A percentile compares a stretch with the other conserved stretches of the same genome.
phyloP scores from a whole-genome alignment of 2,113 vertebrate genomes.

The Cottus gobio region DNA sequence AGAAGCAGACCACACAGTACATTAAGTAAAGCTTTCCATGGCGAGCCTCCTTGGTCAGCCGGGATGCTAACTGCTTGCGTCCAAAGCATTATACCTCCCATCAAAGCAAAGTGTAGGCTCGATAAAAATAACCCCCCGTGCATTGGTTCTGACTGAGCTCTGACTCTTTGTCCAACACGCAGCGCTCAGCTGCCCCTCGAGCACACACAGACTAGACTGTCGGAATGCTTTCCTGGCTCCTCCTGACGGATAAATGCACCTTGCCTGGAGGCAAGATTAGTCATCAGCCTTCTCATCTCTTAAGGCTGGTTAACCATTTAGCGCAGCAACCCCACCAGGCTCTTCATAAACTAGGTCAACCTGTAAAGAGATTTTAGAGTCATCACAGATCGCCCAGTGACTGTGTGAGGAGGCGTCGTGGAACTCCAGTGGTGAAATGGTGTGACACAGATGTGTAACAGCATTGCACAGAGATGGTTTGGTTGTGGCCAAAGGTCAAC shows the following conservation, averaged over 20 bases:
- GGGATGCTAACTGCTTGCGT: slow-evolving; percentile 9
- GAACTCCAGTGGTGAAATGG: neutral
- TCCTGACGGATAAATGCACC: slow-evolving; percentile 44
- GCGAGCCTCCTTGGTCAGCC: neutral
- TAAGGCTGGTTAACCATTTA: slow-evolving; percentile 67
- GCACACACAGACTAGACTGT: slow-evolving; percentile 13
- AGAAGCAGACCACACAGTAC: slow-evolving; percentile 32
- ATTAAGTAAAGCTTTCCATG: slow-evolving; percentile 41
- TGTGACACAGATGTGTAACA: neutral
- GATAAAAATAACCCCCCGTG: slow-evolving; percentile 9
- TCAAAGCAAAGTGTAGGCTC: slow-evolving; percentile 12
- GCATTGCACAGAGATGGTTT: neutral
- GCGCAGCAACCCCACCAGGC: slow-evolving; percentile 11
- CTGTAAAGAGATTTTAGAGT: slow-evolving; percentile 17
- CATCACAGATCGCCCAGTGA: slow-evolving; percentile 12
- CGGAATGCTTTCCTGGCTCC: slow-evolving; percentile 25
- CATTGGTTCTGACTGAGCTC: neutral
- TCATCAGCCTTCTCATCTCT: slow-evolving; percentile 49
- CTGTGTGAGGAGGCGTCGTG: neutral
- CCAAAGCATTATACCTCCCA: slow-evolving; percentile 28
- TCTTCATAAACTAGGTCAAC: slow-evolving; percentile 48
- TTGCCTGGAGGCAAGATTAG: slow-evolving; percentile 58
- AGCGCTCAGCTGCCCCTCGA: slow-evolving; percentile 12
- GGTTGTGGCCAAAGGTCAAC: too few relatives aligned
- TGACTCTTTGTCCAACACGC: slow-evolving; percentile 20